Evolutionary conservation across 1,140 invertebrate genomes (phyloP).

Genomic region (Bombus superbus): DNA sequence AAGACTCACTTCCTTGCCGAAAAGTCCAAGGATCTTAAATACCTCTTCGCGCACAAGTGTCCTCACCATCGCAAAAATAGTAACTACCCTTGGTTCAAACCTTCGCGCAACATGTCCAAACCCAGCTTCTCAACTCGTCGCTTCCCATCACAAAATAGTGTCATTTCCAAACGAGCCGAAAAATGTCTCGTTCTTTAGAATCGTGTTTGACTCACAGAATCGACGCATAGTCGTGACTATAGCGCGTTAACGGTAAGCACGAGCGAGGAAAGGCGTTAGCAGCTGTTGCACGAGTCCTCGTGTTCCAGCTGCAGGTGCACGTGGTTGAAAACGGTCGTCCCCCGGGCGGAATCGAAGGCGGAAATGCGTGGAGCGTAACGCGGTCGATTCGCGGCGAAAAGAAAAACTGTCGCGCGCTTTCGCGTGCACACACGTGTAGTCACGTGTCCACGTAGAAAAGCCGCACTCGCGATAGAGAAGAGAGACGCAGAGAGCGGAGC

Average conservation of each 20-base stretch:
- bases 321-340: slow-evolving; percentile 11
- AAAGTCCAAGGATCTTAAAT: neutral
- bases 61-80: neutral
- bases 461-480: neutral
- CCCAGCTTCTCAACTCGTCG: too few relatives aligned
- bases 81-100: neutral
- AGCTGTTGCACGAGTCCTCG: slow-evolving; percentile 24
- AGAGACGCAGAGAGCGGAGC: slow-evolving; percentile 25
- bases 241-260: neutral
- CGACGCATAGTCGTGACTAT: neutral
- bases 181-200: neutral
- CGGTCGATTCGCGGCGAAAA: neutral
- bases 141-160: neutral
- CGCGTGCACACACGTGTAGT: slow-evolving; percentile 5
- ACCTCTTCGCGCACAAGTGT: neutral
- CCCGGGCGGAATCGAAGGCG: slow-evolving; percentile 15
- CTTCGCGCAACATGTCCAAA: neutral
- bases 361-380: slow-evolving; percentile 1
- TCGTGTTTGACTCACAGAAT: neutral
- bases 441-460: neutral
- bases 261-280: neutral
- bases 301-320: slow-evolving; percentile 29
- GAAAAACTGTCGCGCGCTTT: slow-evolving; percentile 52
- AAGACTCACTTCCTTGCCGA: neutral
- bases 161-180: neutral